These are phyloP conservation scores for Oreochromis niloticus DNA, from an alignment of 2,113 vertebrate genomes.

Conservation along the genomic window DNA sequence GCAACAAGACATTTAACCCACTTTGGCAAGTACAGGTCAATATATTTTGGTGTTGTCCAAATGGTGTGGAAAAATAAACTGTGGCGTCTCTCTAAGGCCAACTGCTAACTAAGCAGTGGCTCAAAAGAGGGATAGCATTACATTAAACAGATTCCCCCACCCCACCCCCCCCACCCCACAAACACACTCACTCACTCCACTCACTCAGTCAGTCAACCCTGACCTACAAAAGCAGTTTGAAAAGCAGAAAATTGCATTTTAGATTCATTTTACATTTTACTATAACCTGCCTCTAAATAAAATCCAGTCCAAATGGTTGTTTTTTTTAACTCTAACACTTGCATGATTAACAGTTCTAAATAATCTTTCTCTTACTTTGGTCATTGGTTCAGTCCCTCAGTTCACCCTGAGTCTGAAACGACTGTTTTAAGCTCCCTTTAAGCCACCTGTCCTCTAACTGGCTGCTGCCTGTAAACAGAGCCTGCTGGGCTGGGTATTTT, in stretches of 20 bases:
- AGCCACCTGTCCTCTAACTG: neutral
- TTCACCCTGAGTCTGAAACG: neutral
- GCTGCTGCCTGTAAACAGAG: neutral
- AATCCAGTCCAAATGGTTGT: no score
- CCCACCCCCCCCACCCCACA: no score
- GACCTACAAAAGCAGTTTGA: neutral
- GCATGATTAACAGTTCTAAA: neutral
- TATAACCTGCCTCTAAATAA: no score
- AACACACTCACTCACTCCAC: no score
- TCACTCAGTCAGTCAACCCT: neutral
- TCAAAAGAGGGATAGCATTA: neutral
- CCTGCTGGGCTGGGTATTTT: neutral
- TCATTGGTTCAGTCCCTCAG: neutral
- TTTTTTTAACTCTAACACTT: neutral
- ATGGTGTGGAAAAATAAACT: neutral
- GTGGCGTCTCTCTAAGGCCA: fast-evolving
- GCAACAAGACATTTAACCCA: neutral
- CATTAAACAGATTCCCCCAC: neutral
- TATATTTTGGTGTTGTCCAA: neutral
- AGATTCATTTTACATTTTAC: neutral
- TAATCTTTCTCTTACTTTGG: neutral
- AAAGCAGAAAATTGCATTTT: neutral
- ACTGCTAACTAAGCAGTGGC: neutral
- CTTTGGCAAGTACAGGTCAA: neutral
- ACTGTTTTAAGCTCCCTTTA: neutral